Conservation (phyloP, 2,113 vertebrate genomes). For the Sylvietta virens region DNA sequence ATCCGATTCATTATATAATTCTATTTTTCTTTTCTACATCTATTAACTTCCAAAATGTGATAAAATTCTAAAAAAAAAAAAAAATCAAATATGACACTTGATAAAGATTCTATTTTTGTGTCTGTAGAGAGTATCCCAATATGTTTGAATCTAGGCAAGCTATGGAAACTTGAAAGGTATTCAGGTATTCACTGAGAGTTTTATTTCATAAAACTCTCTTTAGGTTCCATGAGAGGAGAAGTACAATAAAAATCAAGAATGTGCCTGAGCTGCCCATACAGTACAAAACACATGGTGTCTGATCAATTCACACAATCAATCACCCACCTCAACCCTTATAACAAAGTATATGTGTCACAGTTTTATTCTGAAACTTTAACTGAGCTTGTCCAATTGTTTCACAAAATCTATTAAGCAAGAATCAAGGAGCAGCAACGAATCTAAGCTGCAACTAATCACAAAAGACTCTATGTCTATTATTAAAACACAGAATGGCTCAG, state of each 20-base stretch:
- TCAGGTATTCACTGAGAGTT: neutral
- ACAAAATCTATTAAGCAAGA: neutral
- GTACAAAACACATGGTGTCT: neutral
- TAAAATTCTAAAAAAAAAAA: neutral
- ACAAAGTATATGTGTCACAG: neutral
- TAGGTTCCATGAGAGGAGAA: neutral
- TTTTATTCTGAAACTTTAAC: neutral
- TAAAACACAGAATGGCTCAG: neutral
- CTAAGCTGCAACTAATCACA: neutral
- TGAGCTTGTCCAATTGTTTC: neutral
- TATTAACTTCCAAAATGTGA: neutral
- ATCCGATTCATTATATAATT: neutral
- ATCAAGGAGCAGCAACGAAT: neutral
- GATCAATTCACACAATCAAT: neutral
- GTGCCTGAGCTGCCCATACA: neutral
- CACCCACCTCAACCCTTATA: rapidly evolving
- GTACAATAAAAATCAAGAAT: neutral
- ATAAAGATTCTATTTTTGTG: neutral
- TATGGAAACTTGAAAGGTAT: neutral
- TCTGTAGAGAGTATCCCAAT: neutral
- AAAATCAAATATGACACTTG: neutral
- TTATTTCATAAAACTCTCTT: too few species aligned
- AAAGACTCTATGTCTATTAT: neutral
- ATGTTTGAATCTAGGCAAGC: neutral
- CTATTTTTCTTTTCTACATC: neutral